A percentile compares a stretch with the other conserved stretches of the same genome.
Evolutionary conservation across 2,888 invertebrate genomes (phyloP).

Genomic region (Pherbina coryleti): DNA sequence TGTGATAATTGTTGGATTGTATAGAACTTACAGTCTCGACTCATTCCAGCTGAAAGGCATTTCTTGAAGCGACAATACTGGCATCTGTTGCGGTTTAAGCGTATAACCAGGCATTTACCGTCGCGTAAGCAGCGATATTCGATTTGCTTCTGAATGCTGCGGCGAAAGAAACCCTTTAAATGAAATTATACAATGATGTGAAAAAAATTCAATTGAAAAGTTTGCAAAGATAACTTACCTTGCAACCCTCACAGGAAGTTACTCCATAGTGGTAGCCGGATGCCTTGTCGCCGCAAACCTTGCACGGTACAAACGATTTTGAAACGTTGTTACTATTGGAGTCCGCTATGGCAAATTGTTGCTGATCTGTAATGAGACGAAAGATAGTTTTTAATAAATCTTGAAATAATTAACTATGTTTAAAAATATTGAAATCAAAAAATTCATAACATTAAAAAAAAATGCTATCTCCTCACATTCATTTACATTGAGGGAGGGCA

Average conservation of each 20-base stretch:
- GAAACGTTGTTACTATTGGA: slow-evolving; percentile 83
- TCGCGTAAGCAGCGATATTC: slow-evolving; percentile 94
- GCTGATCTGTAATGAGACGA: slow-evolving; percentile 73
- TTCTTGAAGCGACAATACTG: slow-evolving; percentile 97
- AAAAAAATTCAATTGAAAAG: not conserved
- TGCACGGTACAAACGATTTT: slow-evolving; percentile 93
- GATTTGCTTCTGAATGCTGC: slow-evolving; percentile 96
- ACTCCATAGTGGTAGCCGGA: slow-evolving; percentile 96
- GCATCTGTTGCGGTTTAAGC: slow-evolving; percentile 94
- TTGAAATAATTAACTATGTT: not conserved
- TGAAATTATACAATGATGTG: not conserved
- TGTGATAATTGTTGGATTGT: not conserved
- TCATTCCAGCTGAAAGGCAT: slow-evolving; percentile 96
- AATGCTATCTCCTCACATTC: no score
- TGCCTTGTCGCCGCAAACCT: slow-evolving; percentile 96
- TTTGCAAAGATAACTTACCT: slow-evolving; percentile 74
- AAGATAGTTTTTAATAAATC: not conserved
- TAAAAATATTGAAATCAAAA: not conserved
- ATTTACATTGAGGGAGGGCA: no score
- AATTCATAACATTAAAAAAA: not conserved
- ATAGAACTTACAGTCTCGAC: slow-evolving; percentile 91
- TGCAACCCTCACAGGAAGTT: slow-evolving; percentile 97
- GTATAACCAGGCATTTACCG: slow-evolving; percentile 93
- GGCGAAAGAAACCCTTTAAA: slow-evolving; percentile 91
- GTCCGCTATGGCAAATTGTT: slow-evolving; percentile 82